A percentile compares a stretch with the other conserved stretches of the same genome.
phyloP scores from a whole-genome alignment of 2,888 invertebrate species.

The Lycia hirtaria region DNA sequence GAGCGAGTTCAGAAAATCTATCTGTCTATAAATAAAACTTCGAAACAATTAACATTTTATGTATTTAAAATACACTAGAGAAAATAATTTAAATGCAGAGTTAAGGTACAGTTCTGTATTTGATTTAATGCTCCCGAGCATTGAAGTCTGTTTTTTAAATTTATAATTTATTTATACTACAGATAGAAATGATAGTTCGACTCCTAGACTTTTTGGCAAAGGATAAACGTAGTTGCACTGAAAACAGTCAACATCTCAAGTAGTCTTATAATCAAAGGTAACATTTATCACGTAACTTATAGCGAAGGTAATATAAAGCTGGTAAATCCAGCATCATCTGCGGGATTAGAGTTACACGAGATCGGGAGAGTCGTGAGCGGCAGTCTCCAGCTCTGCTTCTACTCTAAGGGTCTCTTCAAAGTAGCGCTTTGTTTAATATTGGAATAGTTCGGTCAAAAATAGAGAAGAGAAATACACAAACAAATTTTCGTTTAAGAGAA shows the following conservation, averaged over 20 bases:
- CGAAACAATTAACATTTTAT: no score
- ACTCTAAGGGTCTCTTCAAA: slow-evolving; percentile 21
- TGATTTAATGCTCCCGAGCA: no score
- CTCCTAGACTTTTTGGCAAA: no score
- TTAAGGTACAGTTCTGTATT: no score
- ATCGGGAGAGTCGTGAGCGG: slow-evolving; percentile 65
- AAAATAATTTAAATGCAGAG: no score
- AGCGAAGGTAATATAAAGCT: slow-evolving; percentile 74
- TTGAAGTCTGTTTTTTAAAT: no score
- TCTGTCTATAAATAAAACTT: no score
- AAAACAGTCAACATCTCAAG: neutral
- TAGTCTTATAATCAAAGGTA: slow-evolving; percentile 34
- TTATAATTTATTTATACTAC: no score
- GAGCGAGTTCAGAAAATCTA: no score
- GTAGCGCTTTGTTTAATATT: slow-evolving; percentile 22
- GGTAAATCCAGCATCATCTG: slow-evolving; percentile 81
- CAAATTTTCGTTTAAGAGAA: neutral
- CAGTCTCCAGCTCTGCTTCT: slow-evolving; percentile 53
- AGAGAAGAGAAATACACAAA: neutral
- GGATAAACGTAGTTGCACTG: no score
- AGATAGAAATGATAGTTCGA: no score
- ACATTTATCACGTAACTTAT: slow-evolving; percentile 73
- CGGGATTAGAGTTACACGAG: slow-evolving; percentile 81
- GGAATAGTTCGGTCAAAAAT: neutral
- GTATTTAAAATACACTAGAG: no score